Conservation (phyloP, 1,140 invertebrate species). For the Spodoptera frugiperda region DNA sequence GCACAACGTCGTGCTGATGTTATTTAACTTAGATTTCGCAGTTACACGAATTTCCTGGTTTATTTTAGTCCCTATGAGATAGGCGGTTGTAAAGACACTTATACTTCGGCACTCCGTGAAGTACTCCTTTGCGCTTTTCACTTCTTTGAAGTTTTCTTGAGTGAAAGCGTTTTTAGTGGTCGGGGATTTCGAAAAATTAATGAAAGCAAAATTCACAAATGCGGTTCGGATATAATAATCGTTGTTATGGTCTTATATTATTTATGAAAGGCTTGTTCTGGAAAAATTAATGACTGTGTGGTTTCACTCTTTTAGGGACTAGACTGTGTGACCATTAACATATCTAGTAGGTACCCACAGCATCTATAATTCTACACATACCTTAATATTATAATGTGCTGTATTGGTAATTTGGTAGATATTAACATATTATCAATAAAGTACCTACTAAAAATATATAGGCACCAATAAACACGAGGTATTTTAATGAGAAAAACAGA, state of each 20-base stretch:
- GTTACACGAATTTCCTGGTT: conserved; percentile 30
- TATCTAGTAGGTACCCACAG: no score
- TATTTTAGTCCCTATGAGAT: conserved; percentile 32
- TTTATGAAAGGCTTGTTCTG: background rate
- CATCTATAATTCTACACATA: no score
- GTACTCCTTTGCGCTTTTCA: conserved; percentile 22
- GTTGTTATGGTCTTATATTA: background rate
- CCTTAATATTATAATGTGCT: no score
- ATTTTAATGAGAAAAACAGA: no score
- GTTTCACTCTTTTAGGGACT: no score
- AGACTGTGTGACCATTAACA: no score
- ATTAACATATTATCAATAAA: no score
- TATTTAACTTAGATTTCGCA: conserved; percentile 44
- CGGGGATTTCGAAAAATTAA: background rate
- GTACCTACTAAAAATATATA: no score
- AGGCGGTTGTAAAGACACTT: conserved; percentile 15
- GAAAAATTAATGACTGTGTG: background rate
- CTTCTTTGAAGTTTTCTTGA: conserved; percentile 13
- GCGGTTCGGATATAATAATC: background rate
- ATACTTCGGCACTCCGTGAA: conserved; percentile 13
- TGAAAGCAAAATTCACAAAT: conserved; percentile 4
- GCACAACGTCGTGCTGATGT: conserved; percentile 33
- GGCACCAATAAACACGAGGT: no score
- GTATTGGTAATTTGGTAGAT: no score
- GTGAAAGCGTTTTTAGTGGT: conserved; percentile 5